Evolutionary conservation across 2,113 vertebrate genomes (phyloP), one percentile per base, ranked within the genome.

Genomic region (Elgaria multicarinata): DNA sequence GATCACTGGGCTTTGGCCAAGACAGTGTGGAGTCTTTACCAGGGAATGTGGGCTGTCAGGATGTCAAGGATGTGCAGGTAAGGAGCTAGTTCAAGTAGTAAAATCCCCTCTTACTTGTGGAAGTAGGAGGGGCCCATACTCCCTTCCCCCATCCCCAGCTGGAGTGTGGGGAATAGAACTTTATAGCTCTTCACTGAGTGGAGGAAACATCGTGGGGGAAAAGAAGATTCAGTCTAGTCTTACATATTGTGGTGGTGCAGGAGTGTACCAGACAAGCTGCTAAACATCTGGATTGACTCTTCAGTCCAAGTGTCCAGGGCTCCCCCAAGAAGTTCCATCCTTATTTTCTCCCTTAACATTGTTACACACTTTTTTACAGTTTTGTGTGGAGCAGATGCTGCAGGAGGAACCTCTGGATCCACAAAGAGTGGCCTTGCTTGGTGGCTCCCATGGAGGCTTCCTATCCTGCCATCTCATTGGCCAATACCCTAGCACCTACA

Each of bases 391-490:
- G 95, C 97, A 95, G 82, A 95, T 99, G 67, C 96, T 99, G 89
- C 97, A 97, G 91, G 93, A 95, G 3, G 97, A 95, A 4, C 20
- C 42, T 0, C 96, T 98, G 28, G 97, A 99, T 1, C 6, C 92
- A 26, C 44, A 96, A 64, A 98, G 96, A 1, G 97, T 99, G 77
- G 98, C 98, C 2, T 91, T 99, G 53, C 93, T 97, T 7, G 99
- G 99, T 0, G 98, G 99, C 76, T 99, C 99, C 0, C 99, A 99
- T 0, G 99, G 99, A 0, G 99, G 99, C 85, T 99, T 99, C 96
- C 96, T 99, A 93, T 98, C 98, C 0, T 99, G 98, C 93, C 99
- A 99, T 95, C 97, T 99, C 90, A 98, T 99, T 42, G 98, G 98
- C 87, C 99, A 99, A 94, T 99, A 98, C 91, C 99, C 99, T 0